Evolutionary conservation across 1,140 invertebrate genomes (phyloP), one percentile per base, ranked within the genome.

Genomic region (Drosophila athabasca): DNA sequence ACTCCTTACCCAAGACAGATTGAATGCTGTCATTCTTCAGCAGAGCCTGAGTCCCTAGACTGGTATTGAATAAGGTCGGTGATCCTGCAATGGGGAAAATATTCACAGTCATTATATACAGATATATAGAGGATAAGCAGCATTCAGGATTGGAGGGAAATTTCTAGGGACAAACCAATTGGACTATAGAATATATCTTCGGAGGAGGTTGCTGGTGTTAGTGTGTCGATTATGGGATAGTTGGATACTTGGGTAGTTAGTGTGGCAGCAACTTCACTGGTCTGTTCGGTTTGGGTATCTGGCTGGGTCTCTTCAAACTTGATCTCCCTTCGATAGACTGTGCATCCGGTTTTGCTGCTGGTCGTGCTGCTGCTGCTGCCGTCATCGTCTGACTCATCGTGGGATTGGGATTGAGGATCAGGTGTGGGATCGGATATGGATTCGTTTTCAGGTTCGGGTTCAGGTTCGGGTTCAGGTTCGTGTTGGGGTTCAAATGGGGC

Each of bases 101-200:
- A 4, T 19, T 22, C 15, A 44, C 7, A 5, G 39, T 39, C 11
- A 29, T 15, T 35, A 3, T 6, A 35, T 17, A 50, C 0, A 35
- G 1, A 41, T 4, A 17, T 3, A 17, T 2, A 17, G 0, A 17
- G 11, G 11, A 39, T 3, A 13, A 15, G 0, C 11, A 48, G 8
- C 22, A 54, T 52, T 6, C 26, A 44, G 1, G 35, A 4, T 3
- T 8, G 24, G 2, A 15, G n/a, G n/a, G 35, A 3, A 26, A 45
- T 22, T 13, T 5, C 9, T 11, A 43, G 19, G 15, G 24, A 89
- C 90, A 62, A 72, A 91, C 90, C 90, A 48, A 91, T 83, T 52
- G 90, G 90, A 70, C 90, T 91, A 79, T 90, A 89, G 62, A 80
- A 91, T 31, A 90, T 73, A 59, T 91, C 90, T 71, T 91, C 90